Base-by-base conservation (phyloP, 2,888 invertebrate genomes). In the Hymenopus coronatus region DNA sequence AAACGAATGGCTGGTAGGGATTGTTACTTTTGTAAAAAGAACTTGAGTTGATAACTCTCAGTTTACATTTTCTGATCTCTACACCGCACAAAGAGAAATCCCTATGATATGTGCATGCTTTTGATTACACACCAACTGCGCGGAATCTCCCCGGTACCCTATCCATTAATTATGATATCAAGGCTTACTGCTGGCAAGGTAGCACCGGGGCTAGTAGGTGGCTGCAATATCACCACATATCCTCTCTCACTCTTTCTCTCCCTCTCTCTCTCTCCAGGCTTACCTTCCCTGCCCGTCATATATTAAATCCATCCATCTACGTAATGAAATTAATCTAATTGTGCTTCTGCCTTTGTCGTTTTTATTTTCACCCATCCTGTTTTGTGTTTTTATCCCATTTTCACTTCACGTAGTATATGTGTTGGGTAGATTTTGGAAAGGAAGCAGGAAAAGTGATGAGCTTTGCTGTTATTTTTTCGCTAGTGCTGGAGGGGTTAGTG, bases 251-350 rank as follows among this genome's bases (percentile, higher is more conserved):
- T 70, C 54, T 70, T 70, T 70, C 54, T 70, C 54, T 70, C 54
- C 54, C 54, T 15, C 54, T 6, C 20, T 70, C 25, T 70, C 54
- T 70, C 54, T 70, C 54, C 54, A 70, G 54, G 54, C 54, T 70
- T 70, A 70, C 54, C 54, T 70, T 87, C 82, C 82, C 87, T 82
- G 81, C 40, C n/a, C 87, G 33, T 85, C 89, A 89, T 88, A 89
- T 88, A 88, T 89, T 88, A 89, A 89, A 89, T 89, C 89, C 89
- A 89, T 88, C 89, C 89, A 89, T 89, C 87, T 89, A 89, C 86
- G 88, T 88, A 89, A 89, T 89, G 89, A 89, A 89, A 89, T 89
- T 89, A 89, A 89, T 89, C 87, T 89, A 88, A 89, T 89, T 89
- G 89, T 88, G 87, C 83, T 88, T 82, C 82, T 87, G 87, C 87